Evolutionary conservation across 2,113 vertebrate genomes (phyloP), one percentile per base, ranked within the genome.

Genomic region (Megaceryle maxima): DNA sequence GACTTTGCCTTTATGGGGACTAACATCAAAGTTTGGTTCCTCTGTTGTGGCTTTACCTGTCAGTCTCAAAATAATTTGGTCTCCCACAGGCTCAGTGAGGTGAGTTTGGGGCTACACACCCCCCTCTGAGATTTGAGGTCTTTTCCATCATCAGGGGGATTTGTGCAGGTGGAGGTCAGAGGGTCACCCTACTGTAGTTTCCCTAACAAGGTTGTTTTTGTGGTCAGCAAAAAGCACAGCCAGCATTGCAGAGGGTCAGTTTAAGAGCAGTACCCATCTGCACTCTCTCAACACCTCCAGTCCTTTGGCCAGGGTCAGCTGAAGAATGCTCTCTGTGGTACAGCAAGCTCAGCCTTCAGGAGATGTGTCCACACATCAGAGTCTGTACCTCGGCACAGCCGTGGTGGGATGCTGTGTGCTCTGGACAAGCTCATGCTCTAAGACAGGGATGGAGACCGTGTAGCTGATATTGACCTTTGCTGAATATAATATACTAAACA

Each of bases 401-500:
- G 2, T 1, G 6, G 44, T 14, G 33, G 72, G 86, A 62, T 80
- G 81, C 60, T 56, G 46, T 0, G 28, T 6, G 48, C 55, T 83
- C 87, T 80, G 92, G 56, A 75, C 79, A 96, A 87, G 67, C 84
- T 96, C 76, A 66, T 3, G 11, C 72, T 55, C 31, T 10, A 7
- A 78, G 91, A 13, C 62, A n/a, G 73, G 59, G 29, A 90, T 25
- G 56, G 60, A 90, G 87, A 56, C 53, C 9, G 1, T 0, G 19
- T 13, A 55, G 62, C 51, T 44, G 63, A 57, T 84, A 91, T 67
- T 16, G 37, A 94, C 80, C 87, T 91, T 21, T 46, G 67, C 59
- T 90, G 94, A 90, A 90, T 77, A 26, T 14, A 78, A 83, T 85
- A 25, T 35, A 91, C 74, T 72, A 92, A 83, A 51, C 68, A 31